Conservation (phyloP, 2,797 vertebrate species). For the Anguilla anguilla region DNA sequence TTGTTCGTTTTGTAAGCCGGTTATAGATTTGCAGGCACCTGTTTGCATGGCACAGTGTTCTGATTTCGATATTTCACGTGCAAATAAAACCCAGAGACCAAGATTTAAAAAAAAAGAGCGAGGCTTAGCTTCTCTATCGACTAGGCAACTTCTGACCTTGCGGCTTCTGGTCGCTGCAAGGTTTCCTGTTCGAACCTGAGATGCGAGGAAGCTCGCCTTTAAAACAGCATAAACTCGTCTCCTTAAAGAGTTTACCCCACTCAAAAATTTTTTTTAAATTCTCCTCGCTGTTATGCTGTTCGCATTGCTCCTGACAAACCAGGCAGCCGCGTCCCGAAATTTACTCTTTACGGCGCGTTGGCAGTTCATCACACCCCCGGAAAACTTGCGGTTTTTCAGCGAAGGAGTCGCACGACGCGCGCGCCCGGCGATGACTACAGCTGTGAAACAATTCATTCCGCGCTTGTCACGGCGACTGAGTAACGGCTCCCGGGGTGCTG, state of each 20-base stretch:
- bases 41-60: background rate
- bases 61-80: background rate
- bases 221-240: background rate
- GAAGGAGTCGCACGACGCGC: too few species aligned
- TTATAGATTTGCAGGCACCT: background rate
- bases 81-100: background rate
- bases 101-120: background rate
- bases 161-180: background rate
- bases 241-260: background rate
- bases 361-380: conserved; percentile 15
- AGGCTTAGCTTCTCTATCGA: background rate
- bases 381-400: background rate
- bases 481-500: conserved; percentile 51
- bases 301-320: background rate
- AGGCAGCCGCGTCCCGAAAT: background rate
- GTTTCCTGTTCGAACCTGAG: background rate
- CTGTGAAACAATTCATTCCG: conserved; percentile 44
- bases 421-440: conserved; percentile 24
- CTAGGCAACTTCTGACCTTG: background rate
- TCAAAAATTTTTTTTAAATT: background rate
- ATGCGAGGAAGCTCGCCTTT: background rate
- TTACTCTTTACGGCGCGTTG: background rate
- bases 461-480: conserved; percentile 46
- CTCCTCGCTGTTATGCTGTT: background rate
- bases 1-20: background rate